phyloP scores from a whole-genome alignment of 2,113 vertebrate species.

The Malurus melanocephalus region DNA sequence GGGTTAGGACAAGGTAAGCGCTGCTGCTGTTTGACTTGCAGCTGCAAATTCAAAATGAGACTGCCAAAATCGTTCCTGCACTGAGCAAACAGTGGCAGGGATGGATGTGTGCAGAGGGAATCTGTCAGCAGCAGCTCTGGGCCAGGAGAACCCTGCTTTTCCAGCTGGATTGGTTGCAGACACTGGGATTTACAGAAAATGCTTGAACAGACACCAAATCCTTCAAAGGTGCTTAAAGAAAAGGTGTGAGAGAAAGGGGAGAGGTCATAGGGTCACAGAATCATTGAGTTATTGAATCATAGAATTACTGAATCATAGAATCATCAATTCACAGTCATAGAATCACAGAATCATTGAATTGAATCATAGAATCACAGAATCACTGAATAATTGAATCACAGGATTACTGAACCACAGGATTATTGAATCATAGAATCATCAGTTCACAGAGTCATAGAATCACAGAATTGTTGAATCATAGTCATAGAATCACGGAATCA shows the following conservation, averaged over 20 bases:
- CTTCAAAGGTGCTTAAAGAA: background rate
- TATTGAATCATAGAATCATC: too few relatives aligned
- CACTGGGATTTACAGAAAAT: background rate
- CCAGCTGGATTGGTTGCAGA: background rate
- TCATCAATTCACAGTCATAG: too few relatives aligned
- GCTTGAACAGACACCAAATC: background rate
- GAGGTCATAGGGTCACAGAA: background rate
- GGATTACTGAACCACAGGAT: too few relatives aligned
- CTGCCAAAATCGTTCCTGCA: background rate
- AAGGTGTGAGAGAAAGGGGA: background rate
- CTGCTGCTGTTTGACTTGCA: background rate
- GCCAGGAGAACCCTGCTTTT: background rate
- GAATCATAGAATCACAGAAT: too few relatives aligned
- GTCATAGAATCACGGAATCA: background rate
- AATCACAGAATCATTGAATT: too few relatives aligned
- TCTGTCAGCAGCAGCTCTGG: background rate
- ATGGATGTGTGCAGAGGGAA: fast-evolving
- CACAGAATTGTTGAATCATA: too few relatives aligned
- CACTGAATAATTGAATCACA: too few relatives aligned
- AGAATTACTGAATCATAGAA: background rate
- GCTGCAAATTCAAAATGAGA: background rate
- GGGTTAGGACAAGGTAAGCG: background rate
- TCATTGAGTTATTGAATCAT: too few relatives aligned
- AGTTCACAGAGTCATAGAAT: too few relatives aligned
- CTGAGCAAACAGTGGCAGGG: background rate